Evolutionary conservation across 2,888 invertebrate genomes (phyloP).

Genomic region (Trachelus troglodyta): DNA sequence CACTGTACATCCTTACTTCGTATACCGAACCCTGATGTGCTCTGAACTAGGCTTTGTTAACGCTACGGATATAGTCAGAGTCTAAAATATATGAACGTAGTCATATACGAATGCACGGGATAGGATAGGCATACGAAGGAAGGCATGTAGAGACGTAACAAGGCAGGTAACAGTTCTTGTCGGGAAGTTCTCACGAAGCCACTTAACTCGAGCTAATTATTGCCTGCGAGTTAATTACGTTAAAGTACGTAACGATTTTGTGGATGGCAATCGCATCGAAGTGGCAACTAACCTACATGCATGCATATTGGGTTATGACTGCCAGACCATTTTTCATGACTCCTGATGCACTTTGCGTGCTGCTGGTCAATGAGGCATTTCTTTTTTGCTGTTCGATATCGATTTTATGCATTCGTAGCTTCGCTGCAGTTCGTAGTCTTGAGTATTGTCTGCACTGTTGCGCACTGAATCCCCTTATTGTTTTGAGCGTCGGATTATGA

Average conservation of each 20-base stretch:
- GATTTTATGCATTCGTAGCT: not conserved
- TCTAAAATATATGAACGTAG: not conserved
- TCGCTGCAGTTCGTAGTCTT: not conserved
- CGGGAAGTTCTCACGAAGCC: conserved; percentile 23
- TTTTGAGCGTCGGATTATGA: not conserved
- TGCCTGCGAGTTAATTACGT: conserved; percentile 25
- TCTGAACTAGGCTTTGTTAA: too few species aligned
- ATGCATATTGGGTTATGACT: not conserved
- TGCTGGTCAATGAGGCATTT: not conserved
- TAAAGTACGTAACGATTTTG: conserved; percentile 11
- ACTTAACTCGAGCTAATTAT: conserved; percentile 26
- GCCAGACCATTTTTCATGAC: not conserved
- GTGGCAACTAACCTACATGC: not conserved
- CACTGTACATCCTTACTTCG: not conserved
- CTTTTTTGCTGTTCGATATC: not conserved
- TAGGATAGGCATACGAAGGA: not conserved
- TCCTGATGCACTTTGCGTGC: not conserved
- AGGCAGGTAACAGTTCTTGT: conserved; percentile 14
- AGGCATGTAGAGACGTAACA: conserved; percentile 10
- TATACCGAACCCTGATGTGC: not conserved
- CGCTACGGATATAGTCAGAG: not conserved
- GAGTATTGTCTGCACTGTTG: not conserved
- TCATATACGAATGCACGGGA: not conserved
- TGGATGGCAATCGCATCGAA: not conserved
- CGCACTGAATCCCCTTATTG: not conserved